Evolutionary conservation across 2,113 vertebrate genomes (phyloP), one percentile per base, ranked within the genome.

Genomic region (Mus pahari): DNA sequence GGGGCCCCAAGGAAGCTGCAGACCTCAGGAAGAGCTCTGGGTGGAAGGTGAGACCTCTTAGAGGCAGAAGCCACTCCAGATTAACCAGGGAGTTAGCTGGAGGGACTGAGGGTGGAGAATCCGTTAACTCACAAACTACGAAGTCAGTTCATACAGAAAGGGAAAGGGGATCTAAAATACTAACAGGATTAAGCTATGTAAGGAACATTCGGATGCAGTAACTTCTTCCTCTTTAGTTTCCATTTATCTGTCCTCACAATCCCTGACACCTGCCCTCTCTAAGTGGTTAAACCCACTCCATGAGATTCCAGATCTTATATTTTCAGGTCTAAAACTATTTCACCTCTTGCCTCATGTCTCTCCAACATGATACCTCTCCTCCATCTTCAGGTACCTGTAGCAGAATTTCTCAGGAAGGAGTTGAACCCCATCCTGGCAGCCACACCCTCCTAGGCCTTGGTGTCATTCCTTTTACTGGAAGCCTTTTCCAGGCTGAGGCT

Each of bases 181-280:
- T 84, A 84, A 45, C 24, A 64, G 60, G 4, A 64, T 48, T 66
- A 66, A 64, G 10, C 58, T 86, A 28, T 45, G 39, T 83, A 45
- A 45, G 82, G 39, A 84, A 20, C 42, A 28, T 31, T 9, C 36
- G 64, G 45, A 33, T 4, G 6, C 28, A 42, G 5, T 39, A 60
- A 28, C 42, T 48, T 78, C 42, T 70, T 82, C 90, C 60, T 89
- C 58, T 93, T 74, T 42, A 58, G 62, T 62, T 95, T 71, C 74
- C 87, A 77, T 22, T 87, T 20, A 66, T 28, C 42, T 55, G n/a
- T 42, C 31, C 71, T 96, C 70, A 93, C 84, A 53, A 90, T 96
- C 68, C 22, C 7, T 12, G 33, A 70, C 1, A 64, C 12, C 26
- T 39, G 3, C 60, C 82, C 71, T 92, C 92, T 90, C 73, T 68